phyloP scores from a whole-genome alignment of 2,888 invertebrate genomes.

The Drosophila borealis region DNA sequence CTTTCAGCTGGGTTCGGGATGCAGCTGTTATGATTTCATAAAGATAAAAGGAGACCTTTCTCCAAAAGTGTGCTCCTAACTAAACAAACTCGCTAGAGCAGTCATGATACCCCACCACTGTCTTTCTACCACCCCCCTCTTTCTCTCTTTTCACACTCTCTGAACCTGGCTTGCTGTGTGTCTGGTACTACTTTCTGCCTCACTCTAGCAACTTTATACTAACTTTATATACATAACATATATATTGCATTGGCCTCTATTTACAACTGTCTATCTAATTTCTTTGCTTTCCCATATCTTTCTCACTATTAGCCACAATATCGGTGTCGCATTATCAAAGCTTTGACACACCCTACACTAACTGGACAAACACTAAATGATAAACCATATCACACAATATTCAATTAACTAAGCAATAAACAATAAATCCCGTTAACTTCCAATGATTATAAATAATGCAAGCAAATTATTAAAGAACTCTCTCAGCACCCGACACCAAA shows the following conservation, averaged over 20 bases:
- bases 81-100: constrained; percentile 14
- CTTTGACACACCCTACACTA: constrained; percentile 84
- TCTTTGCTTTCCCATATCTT: constrained; percentile 64
- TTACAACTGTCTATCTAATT: constrained; percentile 62
- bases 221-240: constrained; percentile 1
- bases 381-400: constrained; percentile 41
- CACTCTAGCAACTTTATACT: constrained; percentile 34
- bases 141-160: constrained; percentile 5
- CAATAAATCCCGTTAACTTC: constrained; percentile 16
- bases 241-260: constrained; percentile 40
- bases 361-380: constrained; percentile 82
- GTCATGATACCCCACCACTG: not conserved
- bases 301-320: constrained; percentile 83
- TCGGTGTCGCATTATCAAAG: constrained; percentile 85
- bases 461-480: constrained; percentile 22
- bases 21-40: constrained; percentile 15
- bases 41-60: not conserved
- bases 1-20: constrained; percentile 21
- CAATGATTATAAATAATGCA: constrained; percentile 28
- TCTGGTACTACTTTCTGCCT: constrained; percentile 35
- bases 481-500: constrained; percentile 32
- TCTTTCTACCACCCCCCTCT: constrained; percentile 15
- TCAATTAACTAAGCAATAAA: constrained; percentile 43
- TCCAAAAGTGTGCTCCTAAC: constrained; percentile 2
- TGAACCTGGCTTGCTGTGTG: constrained; percentile 52